Conservation (phyloP, 2,797 vertebrate species). For the Coluber constrictor region DNA sequence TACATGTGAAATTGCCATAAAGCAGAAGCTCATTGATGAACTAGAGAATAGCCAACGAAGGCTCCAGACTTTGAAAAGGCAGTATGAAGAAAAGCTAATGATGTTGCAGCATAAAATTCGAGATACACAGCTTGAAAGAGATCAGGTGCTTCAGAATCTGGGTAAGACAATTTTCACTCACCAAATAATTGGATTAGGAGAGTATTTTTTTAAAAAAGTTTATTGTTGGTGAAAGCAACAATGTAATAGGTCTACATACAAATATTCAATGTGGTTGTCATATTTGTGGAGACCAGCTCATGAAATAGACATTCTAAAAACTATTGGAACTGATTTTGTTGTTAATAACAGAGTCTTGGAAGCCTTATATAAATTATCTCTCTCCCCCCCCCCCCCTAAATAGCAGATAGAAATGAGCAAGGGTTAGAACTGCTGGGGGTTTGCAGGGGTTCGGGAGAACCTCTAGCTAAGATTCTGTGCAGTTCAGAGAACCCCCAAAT, state of each 20-base stretch:
- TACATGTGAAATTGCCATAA: slow-evolving; percentile 98
- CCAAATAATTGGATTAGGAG: neutral
- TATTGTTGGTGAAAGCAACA: neutral
- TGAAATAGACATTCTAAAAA: neutral
- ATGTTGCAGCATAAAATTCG: slow-evolving; percentile 94
- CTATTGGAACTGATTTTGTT: neutral
- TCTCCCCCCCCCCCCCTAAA: rapidly evolving
- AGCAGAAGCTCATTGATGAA: slow-evolving; percentile 96
- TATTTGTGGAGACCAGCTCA: neutral
- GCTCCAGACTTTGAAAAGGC: slow-evolving; percentile 90
- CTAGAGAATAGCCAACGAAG: slow-evolving; percentile 95
- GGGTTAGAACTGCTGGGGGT: too few species aligned
- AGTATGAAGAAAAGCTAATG: slow-evolving; percentile 95
- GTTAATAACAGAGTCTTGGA: neutral
- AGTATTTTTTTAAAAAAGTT: neutral
- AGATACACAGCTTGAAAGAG: slow-evolving; percentile 94
- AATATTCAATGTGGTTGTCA: neutral
- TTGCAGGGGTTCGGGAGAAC: too few species aligned
- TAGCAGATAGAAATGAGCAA: neutral
- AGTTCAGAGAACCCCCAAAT: too few species aligned
- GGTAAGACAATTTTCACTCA: slow-evolving; percentile 70
- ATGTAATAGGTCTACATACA: neutral
- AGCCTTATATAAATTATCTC: neutral
- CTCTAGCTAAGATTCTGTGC: too few species aligned
- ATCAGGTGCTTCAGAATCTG: slow-evolving; percentile 93